phyloP scores from a whole-genome alignment of 1,140 invertebrate species.

The Papilio polyxenes region DNA sequence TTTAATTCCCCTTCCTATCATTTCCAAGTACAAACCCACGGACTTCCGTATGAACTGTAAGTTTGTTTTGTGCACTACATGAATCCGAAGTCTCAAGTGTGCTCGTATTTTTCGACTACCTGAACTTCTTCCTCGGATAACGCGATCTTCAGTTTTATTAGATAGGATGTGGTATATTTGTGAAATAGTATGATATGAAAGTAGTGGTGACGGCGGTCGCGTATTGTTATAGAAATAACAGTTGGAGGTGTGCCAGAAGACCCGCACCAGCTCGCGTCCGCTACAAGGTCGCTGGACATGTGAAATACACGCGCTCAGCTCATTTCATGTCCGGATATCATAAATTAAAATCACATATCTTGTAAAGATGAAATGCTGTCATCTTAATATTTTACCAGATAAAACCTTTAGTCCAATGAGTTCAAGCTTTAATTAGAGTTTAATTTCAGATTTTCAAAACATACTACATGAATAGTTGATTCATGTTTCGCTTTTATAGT shows the following conservation, averaged over 20 bases:
- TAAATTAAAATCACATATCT: neutral
- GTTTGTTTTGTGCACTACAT: too few species aligned
- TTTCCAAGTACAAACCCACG: too few species aligned
- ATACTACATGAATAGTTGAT: neutral
- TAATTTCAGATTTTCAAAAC: neutral
- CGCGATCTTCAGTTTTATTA: too few species aligned
- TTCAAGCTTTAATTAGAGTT: neutral
- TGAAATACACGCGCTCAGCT: neutral
- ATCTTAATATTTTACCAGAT: neutral
- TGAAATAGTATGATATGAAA: neutral
- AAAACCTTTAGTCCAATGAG: neutral
- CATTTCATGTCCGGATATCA: neutral
- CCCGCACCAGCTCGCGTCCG: neutral
- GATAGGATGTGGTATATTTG: neutral
- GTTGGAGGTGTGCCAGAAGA: neutral
- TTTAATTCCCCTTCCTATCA: too few species aligned
- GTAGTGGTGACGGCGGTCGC: neutral
- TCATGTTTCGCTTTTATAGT: neutral
- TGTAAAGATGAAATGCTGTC: too few species aligned
- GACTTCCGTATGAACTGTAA: too few species aligned
- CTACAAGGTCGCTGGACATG: neutral
- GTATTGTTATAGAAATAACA: slow-evolving; percentile 13
- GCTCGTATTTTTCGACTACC: too few species aligned
- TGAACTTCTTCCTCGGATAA: too few species aligned
- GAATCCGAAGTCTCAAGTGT: too few species aligned